Evolutionary conservation across 2,113 vertebrate species (phyloP), one percentile per base, ranked within the genome.

Genomic region (Elachura formosa): DNA sequence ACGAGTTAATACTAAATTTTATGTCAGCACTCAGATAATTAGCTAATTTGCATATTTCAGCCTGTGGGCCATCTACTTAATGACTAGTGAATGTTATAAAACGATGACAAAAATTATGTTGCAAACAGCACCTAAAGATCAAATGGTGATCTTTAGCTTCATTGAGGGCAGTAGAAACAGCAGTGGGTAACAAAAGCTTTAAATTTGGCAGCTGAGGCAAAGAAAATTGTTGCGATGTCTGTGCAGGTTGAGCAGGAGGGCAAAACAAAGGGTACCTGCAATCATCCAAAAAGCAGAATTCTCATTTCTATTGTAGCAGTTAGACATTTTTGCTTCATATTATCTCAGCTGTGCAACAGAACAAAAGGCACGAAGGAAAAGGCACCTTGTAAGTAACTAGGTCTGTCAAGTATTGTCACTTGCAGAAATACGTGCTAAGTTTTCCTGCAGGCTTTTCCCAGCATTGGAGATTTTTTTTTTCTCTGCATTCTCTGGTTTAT

Each of bases 1-100:
- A 89, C 3, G 6, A 88, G 81, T 91, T 96, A 95, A 94, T 81
- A 55, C 23, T 79, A 76, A 84, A 89, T 93, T 89, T 87, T 91
- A 46, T 96, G 78, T 92, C 88, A 90, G 88, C 33, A 46, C 58
- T 90, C 69, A 84, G 93, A 96, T 97, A 96, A 96, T 96, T 91
- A 97, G 89, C 83, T 95, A 78, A 93, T 97, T 96, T 97, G 72
- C 97, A 96, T 97, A 97, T 93, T 96, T 96, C 71, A 72, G 51
- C 89, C 95, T 95, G 54, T 94, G 75, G 93, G 89, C 64, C 77
- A 38, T 89, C 94, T 89, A 85, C 56, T 91, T 94, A 95, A 91
- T 96, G 92, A 88, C 68, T 96, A 89, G 72, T 56, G 73, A 96
- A 87, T 54, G 66, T 61, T 94, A 61, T 69, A 86, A 91, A 92